Conservation (phyloP, 2,797 vertebrate species). For the Pagetopsis macropterus region DNA sequence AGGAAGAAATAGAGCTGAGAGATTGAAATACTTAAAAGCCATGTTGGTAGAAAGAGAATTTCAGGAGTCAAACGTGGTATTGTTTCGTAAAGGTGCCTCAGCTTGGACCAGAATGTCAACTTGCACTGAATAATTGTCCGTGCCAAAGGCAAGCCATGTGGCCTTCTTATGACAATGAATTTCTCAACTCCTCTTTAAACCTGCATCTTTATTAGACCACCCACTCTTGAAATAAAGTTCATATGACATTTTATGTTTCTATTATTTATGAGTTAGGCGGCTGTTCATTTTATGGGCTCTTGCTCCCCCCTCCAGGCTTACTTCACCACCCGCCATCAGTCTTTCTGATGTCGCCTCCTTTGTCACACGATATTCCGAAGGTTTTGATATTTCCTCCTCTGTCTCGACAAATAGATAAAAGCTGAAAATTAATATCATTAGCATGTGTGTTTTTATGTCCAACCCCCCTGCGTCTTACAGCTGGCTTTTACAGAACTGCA, state of each 20-base stretch:
- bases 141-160: constrained; percentile 66
- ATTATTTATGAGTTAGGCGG: constrained; percentile 85
- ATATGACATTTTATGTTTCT: constrained; percentile 86
- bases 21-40: constrained; percentile 46
- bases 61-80: constrained; percentile 52
- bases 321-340: constrained; percentile 76
- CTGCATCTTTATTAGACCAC: constrained; percentile 84
- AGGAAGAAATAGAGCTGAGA: constrained; percentile 40
- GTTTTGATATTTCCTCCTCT: constrained; percentile 72
- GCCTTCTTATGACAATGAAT: constrained; percentile 79
- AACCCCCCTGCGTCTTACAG: constrained; percentile 57
- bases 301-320: constrained; percentile 71
- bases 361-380: constrained; percentile 70
- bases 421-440: constrained; percentile 76
- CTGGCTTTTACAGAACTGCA: constrained; percentile 59
- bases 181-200: constrained; percentile 84
- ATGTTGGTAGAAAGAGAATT: constrained; percentile 40
- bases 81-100: constrained; percentile 71
- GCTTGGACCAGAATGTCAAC: constrained; percentile 75
- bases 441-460: constrained; percentile 62
- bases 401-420: constrained; percentile 76
- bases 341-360: constrained; percentile 68
- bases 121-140: constrained; percentile 67
- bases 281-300: constrained; percentile 81
- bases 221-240: constrained; percentile 86